Base-by-base conservation (phyloP, 2,888 invertebrate species). In the Frankliniella fusca region DNA sequence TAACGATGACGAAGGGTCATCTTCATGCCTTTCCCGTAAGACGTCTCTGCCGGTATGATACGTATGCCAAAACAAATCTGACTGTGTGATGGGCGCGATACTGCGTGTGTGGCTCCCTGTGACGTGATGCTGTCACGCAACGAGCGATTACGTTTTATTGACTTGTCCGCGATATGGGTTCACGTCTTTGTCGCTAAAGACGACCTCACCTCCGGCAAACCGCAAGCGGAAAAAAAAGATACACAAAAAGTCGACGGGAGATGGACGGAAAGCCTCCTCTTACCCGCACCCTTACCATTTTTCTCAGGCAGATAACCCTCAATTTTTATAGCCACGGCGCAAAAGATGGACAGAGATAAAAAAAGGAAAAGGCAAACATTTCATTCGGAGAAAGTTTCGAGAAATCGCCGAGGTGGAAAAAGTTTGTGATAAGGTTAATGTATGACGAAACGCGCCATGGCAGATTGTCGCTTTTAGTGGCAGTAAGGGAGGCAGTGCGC, bases 291-390 rank as follows among this genome's bases (percentile, higher is more conserved):
- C 70, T 76, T 11, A 23, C 11, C 27, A 61, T 76, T 27, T 76
- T 27, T 27, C 70, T 76, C 70, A 76, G 7, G 23, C 27, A 12
- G 12, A 76, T 76, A 76, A 76, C 70, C 70, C 70, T 76, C 70
- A 76, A 76, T 76, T 76, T 76, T 76, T 76, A 76, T 76, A 27
- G 70, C 70, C 12, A 27, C 23, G 70, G 27, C 70, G 9, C 12
- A 23, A 76, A 76, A 76, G 23, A 11, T n/a, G 70, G 61, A 61
- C 0, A 61, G 27, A 9, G 70, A 8, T 27, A 76, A 12, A 23
- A 76, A 76, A 76, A 12, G 54, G 54, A 76, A 76, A 76, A 76
- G n/a, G 70, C 70, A 76, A 76, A 76, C 70, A 76, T 23, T 76
- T 76, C 70, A 70, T 70, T n/a, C 70, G 27, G 70, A 76, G 70